These are phyloP conservation scores for Dichetophora obliterata DNA, from an alignment of 2,888 invertebrate species.

Conservation along the genomic window DNA sequence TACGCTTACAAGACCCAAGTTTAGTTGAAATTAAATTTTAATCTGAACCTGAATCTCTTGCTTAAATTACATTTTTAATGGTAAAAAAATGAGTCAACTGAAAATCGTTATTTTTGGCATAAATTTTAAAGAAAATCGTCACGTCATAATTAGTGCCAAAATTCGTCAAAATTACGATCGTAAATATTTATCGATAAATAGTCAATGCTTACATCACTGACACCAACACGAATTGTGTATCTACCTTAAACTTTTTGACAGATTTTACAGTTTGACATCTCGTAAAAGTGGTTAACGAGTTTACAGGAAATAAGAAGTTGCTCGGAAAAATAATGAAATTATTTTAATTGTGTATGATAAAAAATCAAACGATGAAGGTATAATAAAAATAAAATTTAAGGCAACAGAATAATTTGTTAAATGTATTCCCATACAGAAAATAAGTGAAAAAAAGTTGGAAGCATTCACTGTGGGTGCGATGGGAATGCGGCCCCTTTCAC, in stretches of 20 bases:
- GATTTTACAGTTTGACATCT: not conserved
- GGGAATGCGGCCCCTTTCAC: slow-evolving; percentile 80
- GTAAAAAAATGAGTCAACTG: too few relatives aligned
- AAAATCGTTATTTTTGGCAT: too few relatives aligned
- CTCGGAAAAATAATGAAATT: not conserved
- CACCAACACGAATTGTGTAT: not conserved
- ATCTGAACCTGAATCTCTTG: too few relatives aligned
- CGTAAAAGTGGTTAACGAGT: slow-evolving; percentile 37
- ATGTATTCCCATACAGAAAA: slow-evolving; percentile 68
- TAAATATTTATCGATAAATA: too few relatives aligned
- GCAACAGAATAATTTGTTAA: not conserved
- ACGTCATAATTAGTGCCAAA: too few relatives aligned
- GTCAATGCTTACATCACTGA: too few relatives aligned
- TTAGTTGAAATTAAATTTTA: too few relatives aligned
- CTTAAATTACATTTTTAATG: too few relatives aligned
- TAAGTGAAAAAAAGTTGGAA: slow-evolving; percentile 81
- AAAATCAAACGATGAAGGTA: slow-evolving; percentile 40
- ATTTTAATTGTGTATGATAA: not conserved
- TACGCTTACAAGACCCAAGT: too few relatives aligned
- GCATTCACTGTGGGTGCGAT: slow-evolving; percentile 83
- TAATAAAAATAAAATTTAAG: not conserved
- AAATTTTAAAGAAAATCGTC: too few relatives aligned
- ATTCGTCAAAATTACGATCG: too few relatives aligned
- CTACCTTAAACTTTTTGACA: not conserved
- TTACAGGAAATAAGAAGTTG: not conserved